phyloP scores from a whole-genome alignment of 23 tunicate genomes.

The Trididemnum miniatum region DNA sequence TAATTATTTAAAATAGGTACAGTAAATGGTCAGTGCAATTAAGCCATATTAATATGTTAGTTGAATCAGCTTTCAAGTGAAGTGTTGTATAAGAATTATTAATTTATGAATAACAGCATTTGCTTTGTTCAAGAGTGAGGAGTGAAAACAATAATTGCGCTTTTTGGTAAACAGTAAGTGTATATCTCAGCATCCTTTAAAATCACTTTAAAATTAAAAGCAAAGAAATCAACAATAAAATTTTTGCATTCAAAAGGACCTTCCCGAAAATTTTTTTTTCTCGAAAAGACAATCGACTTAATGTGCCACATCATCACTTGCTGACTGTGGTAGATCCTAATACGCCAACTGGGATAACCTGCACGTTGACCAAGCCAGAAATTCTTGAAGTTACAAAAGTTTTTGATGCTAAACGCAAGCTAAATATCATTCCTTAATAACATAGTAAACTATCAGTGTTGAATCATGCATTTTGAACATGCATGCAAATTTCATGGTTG shows the following conservation, averaged over 20 bases:
- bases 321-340: conserved; percentile 7
- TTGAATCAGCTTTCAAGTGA: no score
- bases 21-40: no score
- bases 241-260: conserved; percentile 1
- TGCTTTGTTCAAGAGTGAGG: no score
- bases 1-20: no score
- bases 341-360: neutral
- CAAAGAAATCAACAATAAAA: neutral
- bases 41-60: no score
- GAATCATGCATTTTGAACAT: neutral
- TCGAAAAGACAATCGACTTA: neutral
- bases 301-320: neutral
- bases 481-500: neutral
- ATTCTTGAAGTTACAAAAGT: neutral
- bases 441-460: neutral
- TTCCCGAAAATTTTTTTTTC: neutral
- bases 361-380: neutral
- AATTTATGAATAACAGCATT: no score
- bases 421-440: neutral
- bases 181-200: no score
- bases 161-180: no score
- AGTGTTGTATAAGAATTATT: no score
- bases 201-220: no score
- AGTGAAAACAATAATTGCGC: no score
- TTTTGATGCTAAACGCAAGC: conserved; percentile 10